Percentiles rank a stretch among this genome's conserved stretches.
These are phyloP conservation scores for Drosophila siamana DNA, from an alignment of 2,888 invertebrate species.

Conservation along the genomic window DNA sequence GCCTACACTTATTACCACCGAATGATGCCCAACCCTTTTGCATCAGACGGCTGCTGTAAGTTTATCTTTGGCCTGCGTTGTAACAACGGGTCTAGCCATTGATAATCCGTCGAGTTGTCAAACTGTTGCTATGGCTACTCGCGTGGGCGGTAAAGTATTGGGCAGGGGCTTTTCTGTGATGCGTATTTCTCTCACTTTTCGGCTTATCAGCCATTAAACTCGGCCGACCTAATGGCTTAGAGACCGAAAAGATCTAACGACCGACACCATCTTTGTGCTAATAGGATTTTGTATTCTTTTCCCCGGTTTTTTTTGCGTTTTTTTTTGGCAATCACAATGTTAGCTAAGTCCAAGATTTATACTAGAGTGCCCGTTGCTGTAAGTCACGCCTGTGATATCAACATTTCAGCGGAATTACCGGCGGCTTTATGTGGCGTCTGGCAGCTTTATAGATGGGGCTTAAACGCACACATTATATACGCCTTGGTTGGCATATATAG, in stretches of 20 bases:
- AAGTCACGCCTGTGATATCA: slow-evolving; percentile 65
- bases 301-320: slow-evolving; percentile 13
- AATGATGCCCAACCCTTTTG: neutral
- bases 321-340: slow-evolving; percentile 32
- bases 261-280: slow-evolving; percentile 34
- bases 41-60: neutral
- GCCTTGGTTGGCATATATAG: slow-evolving; percentile 43
- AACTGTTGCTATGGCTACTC: slow-evolving; percentile 3
- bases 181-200: slow-evolving; percentile 37
- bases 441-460: slow-evolving; percentile 48
- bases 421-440: slow-evolving; percentile 40
- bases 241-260: slow-evolving; percentile 12
- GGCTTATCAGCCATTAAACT: slow-evolving; percentile 73
- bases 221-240: slow-evolving; percentile 40
- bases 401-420: slow-evolving; percentile 46
- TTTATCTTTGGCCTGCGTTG: neutral
- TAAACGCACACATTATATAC: slow-evolving; percentile 19
- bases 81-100: neutral
- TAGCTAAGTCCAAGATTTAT: slow-evolving; percentile 61
- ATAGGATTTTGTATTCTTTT: slow-evolving; percentile 18
- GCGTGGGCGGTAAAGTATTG: neutral
- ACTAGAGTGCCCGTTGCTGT: slow-evolving; percentile 51
- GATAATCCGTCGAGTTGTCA: neutral
- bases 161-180: slow-evolving; percentile 27
- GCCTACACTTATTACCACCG: slow-evolving; percentile 13